Evolutionary conservation across 2,888 invertebrate species (phyloP).

Genomic region (Cactoblastis cactorum): DNA sequence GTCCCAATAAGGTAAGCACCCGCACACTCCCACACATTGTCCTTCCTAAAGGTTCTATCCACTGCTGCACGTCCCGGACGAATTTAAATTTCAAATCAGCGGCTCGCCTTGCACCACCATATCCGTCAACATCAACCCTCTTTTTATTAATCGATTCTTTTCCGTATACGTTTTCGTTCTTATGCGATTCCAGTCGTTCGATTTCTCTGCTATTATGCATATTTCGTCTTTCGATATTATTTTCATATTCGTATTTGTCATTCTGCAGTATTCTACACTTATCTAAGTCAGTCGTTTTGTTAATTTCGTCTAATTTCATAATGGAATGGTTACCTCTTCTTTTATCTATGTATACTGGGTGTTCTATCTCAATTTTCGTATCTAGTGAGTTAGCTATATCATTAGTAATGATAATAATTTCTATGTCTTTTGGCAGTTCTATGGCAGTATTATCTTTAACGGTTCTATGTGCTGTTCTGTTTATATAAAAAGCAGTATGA

Average conservation of each 20-base stretch:
- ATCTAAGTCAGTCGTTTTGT: slow-evolving; percentile 66
- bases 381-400: not conserved
- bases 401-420: slow-evolving; percentile 4
- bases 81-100: slow-evolving; percentile 70
- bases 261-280: slow-evolving; percentile 55
- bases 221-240: slow-evolving; percentile 47
- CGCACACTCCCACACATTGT: slow-evolving; percentile 60
- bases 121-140: slow-evolving; percentile 53
- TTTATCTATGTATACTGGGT: slow-evolving; percentile 35
- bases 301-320: slow-evolving; percentile 53
- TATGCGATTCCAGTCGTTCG: slow-evolving; percentile 48
- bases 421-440: slow-evolving; percentile 1
- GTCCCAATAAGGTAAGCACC: slow-evolving; percentile 44
- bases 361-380: slow-evolving; percentile 16
- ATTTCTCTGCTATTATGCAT: slow-evolving; percentile 34
- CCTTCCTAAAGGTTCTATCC: slow-evolving; percentile 51
- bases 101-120: slow-evolving; percentile 55
- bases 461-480: not conserved
- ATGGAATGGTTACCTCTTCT: slow-evolving; percentile 60
- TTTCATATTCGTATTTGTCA: slow-evolving; percentile 43
- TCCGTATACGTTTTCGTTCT: slow-evolving; percentile 56
- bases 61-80: slow-evolving; percentile 47
- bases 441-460: not conserved
- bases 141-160: slow-evolving; percentile 60
- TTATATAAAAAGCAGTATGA: not conserved